Conservation (phyloP, 2,113 vertebrate genomes). For the Crocuta crocuta region DNA sequence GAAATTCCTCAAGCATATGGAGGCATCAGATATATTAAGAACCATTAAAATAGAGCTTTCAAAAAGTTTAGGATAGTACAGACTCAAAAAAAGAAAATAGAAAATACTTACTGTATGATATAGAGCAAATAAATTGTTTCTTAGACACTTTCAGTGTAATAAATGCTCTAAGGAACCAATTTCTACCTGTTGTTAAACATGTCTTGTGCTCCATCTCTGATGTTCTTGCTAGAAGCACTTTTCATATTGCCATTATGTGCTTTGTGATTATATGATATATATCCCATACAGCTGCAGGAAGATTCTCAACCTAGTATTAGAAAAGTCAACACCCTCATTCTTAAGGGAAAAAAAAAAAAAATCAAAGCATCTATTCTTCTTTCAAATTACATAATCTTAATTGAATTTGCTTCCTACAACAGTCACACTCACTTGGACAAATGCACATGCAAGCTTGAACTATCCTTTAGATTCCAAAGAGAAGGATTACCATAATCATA, state of each 20-base stretch:
- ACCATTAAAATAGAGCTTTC: not conserved
- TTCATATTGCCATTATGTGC: slow-evolving; percentile 41
- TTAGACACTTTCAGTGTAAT: not conserved
- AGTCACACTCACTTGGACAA: not conserved
- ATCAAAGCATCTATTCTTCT: slow-evolving; percentile 46
- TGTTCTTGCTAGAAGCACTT: slow-evolving; percentile 12
- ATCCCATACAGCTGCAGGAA: slow-evolving; percentile 7
- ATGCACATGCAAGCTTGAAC: accelerated
- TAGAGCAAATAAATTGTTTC: not conserved
- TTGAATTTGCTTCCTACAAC: slow-evolving; percentile 15
- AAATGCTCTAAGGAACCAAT: not conserved
- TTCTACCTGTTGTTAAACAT: not conserved
- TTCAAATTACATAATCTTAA: slow-evolving; percentile 51
- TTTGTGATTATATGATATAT: slow-evolving; percentile 32
- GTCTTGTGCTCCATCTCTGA: not conserved
- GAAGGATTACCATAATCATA: not conserved
- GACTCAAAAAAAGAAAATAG: not conserved
- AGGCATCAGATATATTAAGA: not conserved
- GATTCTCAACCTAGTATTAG: slow-evolving; percentile 9
- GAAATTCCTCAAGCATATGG: not conserved
- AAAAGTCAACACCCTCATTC: slow-evolving; percentile 51
- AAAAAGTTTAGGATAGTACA: not conserved
- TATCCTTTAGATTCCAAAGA: slow-evolving; percentile 44
- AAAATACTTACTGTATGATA: not conserved
- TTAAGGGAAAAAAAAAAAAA: slow-evolving; percentile 47